Base-by-base conservation (phyloP, 2,888 invertebrate species). In the Molorchus minor region DNA sequence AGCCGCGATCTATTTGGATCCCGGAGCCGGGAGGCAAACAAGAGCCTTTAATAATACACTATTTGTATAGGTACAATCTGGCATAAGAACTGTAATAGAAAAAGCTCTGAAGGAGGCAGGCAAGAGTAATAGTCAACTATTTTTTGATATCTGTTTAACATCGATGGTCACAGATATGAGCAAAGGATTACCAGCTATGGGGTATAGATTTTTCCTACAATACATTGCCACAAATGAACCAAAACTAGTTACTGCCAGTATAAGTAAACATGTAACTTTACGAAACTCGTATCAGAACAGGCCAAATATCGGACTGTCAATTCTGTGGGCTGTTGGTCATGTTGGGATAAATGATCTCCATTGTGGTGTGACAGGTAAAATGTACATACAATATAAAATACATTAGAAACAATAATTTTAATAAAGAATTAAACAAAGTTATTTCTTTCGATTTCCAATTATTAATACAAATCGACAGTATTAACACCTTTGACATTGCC, bases 291-390 rank as follows among this genome's bases (percentile, higher is more conserved):
- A 91, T 74, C 91, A 91, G 72, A 92, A 92, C 75, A 83, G 91
- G 47, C 88, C 89, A 58, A 84, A 86, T 1, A 87, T 92, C 61
- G 90, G 91, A 0, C 80, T 90, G 25, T 87, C 91, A 0, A 82
- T 92, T 36, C 79, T 92, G 1, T 92, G 92, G 92, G 88, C 88
- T 0, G 82, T 91, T n/a, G 89, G 89, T 0, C 91, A 92, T 74
- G 88, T 87, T 7, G 91, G 91, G 0, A 80, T 83, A 47, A 84
- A 81, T 62, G 85, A 90, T 73, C 83, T 91, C 44, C 79, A 82
- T 49, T 84, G 87, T 61, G 92, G 91, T 17, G 80, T 91, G 43
- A 87, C 86, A 83, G 87, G 88, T 88, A 81, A 55, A 57, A 10
- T 3, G 12, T 53, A n/a, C n/a, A n/a, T n/a, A n/a, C n/a, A n/a